These are phyloP conservation scores for Apis dorsata DNA, from an alignment of 1,140 invertebrate species.

Conservation along the genomic window DNA sequence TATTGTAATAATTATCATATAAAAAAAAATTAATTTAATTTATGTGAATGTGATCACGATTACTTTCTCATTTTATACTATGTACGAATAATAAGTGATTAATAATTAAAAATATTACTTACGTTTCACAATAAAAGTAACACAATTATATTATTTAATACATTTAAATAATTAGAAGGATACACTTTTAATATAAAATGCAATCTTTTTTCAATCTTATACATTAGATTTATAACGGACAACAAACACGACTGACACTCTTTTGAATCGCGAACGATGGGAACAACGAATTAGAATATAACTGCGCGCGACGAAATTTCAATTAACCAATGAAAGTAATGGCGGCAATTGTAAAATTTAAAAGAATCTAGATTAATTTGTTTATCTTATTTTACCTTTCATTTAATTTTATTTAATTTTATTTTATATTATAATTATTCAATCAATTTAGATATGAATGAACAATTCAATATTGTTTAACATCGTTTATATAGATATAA, in stretches of 20 bases:
- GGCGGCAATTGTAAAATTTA: slow-evolving; percentile 16
- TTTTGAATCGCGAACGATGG: slow-evolving; percentile 7
- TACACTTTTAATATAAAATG: background rate
- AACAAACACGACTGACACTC: background rate
- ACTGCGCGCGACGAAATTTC: slow-evolving; percentile 10
- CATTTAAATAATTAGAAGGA: background rate
- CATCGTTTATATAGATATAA: background rate
- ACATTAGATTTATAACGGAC: background rate
- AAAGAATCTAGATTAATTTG: no score
- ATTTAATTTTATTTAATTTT: background rate
- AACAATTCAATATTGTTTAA: background rate
- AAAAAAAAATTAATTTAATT: background rate
- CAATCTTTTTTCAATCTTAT: background rate
- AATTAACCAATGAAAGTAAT: background rate
- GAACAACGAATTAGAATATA: background rate
- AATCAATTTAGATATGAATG: background rate
- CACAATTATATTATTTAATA: background rate
- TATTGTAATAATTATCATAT: no score
- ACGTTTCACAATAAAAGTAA: background rate
- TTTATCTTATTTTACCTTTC: no score
- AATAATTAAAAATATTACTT: background rate
- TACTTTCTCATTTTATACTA: background rate
- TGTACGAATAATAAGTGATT: background rate
- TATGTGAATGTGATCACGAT: background rate
- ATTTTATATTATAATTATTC: background rate